A percentile compares a stretch with the other conserved stretches of the same genome.
Conservation (phyloP, 2,113 vertebrate species). For the Anarrhichthys ocellatus region DNA sequence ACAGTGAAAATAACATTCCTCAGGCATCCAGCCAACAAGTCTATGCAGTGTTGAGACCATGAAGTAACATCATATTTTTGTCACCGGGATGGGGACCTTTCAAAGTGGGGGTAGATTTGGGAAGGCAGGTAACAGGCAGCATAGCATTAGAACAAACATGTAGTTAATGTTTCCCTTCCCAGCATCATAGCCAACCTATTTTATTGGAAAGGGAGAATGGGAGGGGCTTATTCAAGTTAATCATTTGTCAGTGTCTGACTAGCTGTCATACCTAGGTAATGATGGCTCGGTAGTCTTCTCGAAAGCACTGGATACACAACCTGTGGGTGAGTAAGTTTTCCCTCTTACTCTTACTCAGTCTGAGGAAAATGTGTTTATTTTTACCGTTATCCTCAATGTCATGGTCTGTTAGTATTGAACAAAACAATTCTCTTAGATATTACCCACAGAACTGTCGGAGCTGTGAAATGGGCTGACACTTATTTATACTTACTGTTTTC, state of each 20-base stretch:
- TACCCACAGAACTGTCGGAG: not conserved
- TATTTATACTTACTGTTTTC: not conserved
- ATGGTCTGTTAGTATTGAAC: not conserved
- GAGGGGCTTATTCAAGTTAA: constrained; percentile 50
- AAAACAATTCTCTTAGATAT: not conserved
- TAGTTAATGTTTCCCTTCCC: not conserved
- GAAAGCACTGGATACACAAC: constrained; percentile 17
- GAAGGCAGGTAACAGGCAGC: not conserved
- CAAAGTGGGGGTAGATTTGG: not conserved
- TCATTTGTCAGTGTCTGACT: constrained; percentile 37
- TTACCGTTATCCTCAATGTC: not conserved
- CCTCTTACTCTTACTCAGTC: not conserved
- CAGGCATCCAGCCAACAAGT: no score
- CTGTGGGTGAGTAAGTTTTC: constrained; percentile 9
- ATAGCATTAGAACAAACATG: not conserved
- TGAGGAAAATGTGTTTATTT: not conserved
- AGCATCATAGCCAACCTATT: not conserved
- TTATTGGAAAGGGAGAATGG: not conserved
- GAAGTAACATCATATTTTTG: no score
- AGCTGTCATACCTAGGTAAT: not conserved
- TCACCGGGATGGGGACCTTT: not conserved
- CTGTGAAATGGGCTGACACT: not conserved
- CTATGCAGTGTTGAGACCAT: no score
- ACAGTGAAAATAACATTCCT: no score
- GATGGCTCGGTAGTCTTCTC: not conserved